Evolutionary conservation across 2,888 invertebrate genomes (phyloP).

Genomic region (Drosophila maculinotata): DNA sequence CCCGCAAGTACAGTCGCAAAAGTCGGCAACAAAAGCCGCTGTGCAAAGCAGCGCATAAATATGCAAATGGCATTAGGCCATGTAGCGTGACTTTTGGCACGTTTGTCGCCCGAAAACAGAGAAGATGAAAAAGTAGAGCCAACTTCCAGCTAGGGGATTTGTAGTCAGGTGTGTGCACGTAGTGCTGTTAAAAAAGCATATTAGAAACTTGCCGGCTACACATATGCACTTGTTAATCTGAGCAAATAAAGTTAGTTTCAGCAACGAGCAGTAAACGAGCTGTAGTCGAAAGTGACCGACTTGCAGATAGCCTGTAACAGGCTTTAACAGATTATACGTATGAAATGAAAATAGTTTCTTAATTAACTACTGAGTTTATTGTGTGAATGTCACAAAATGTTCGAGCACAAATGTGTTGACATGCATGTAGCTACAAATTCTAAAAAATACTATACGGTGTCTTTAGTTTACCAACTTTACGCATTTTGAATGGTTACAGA

Average conservation of each 20-base stretch:
- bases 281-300: background rate
- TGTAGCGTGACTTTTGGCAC: constrained; percentile 76
- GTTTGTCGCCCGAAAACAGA: constrained; percentile 35
- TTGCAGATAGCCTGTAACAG: background rate
- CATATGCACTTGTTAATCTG: constrained; percentile 49
- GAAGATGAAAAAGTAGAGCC: constrained; percentile 2
- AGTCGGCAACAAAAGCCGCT: constrained; percentile 28
- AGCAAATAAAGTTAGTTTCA: constrained; percentile 33
- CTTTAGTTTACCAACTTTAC: no score
- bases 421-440: no score
- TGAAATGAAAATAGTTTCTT: no score
- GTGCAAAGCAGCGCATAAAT: constrained; percentile 53
- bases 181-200: constrained; percentile 16
- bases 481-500: no score
- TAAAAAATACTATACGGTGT: no score
- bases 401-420: no score
- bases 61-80: constrained; percentile 75
- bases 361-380: no score
- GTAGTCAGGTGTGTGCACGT: constrained; percentile 16
- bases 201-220: constrained; percentile 27
- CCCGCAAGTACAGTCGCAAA: constrained; percentile 2
- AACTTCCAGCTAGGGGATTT: constrained; percentile 16
- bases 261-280: background rate
- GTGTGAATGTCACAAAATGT: no score
- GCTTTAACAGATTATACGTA: no score